Conservation (phyloP, 2,797 vertebrate genomes). For the Liasis olivaceus region DNA sequence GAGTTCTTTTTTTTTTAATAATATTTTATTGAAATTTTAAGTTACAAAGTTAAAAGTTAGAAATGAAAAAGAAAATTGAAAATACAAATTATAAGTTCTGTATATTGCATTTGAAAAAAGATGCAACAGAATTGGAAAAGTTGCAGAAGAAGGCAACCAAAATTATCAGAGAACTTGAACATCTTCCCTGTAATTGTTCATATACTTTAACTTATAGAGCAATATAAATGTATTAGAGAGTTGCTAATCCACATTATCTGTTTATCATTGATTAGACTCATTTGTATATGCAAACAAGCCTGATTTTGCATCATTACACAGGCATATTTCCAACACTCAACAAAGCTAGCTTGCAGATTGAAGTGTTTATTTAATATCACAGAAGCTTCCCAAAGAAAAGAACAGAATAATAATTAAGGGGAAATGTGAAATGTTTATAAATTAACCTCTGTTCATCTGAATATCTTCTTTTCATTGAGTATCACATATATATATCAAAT, state of each 20-base stretch:
- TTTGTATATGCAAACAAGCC: conserved; percentile 13
- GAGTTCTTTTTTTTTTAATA: not conserved
- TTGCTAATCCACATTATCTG: conserved; percentile 14
- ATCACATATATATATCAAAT: not conserved
- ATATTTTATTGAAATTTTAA: too few species aligned
- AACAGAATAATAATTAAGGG: not conserved
- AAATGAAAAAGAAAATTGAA: too few species aligned
- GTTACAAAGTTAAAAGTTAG: too few species aligned
- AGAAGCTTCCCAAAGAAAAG: not conserved
- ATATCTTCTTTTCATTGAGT: not conserved
- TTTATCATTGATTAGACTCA: conserved; percentile 13
- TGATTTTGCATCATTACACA: conserved; percentile 29
- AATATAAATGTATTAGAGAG: not conserved
- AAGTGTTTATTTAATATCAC: conserved; percentile 21
- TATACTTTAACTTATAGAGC: not conserved
- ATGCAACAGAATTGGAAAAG: not conserved
- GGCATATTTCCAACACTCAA: conserved; percentile 10
- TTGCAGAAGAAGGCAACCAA: not conserved
- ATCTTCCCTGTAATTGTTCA: not conserved
- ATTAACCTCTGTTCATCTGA: not conserved
- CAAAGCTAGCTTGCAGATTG: not conserved
- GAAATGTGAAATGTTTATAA: not conserved
- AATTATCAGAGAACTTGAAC: not conserved
- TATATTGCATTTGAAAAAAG: not conserved
- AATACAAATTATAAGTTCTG: not conserved